phyloP scores from a whole-genome alignment of 2,888 invertebrate species.

The Morpho helenor region DNA sequence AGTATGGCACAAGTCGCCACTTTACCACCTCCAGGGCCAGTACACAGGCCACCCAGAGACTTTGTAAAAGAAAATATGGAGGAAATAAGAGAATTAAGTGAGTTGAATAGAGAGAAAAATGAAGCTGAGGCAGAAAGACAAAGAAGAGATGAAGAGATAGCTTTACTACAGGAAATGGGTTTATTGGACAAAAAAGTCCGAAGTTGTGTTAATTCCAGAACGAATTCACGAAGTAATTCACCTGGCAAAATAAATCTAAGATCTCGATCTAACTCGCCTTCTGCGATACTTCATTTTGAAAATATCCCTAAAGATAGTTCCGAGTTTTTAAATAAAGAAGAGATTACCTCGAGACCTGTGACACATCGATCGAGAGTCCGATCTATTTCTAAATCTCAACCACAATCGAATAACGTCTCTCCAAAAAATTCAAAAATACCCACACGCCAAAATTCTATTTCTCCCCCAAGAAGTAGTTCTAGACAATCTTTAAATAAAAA shows the following conservation, averaged over 20 bases:
- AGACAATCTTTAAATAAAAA: conserved; percentile 46
- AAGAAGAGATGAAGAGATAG: conserved; percentile 67
- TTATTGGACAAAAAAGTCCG: conserved; percentile 54
- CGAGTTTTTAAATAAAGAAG: conserved; percentile 49
- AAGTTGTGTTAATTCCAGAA: conserved; percentile 46
- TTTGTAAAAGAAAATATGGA: conserved; percentile 72
- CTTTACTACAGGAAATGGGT: conserved; percentile 70
- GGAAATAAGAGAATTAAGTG: conserved; percentile 68
- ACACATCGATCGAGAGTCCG: conserved; percentile 57
- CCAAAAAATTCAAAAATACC: conserved; percentile 74
- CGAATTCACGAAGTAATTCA: conserved; percentile 62
- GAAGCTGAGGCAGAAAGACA: conserved; percentile 66
- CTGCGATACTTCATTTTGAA: conserved; percentile 55
- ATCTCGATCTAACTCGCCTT: conserved; percentile 68
- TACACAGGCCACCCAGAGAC: conserved; percentile 62
- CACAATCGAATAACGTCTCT: conserved; percentile 69
- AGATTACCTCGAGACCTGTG: conserved; percentile 47
- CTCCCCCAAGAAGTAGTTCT: conserved; percentile 52
- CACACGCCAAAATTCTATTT: conserved; percentile 66
- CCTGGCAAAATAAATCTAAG: conserved; percentile 58
- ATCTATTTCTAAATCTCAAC: conserved; percentile 61
- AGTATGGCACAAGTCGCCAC: conserved; percentile 64
- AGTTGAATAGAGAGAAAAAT: conserved; percentile 70
- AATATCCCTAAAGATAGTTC: conserved; percentile 44
- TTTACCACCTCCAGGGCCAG: conserved; percentile 45